Base-by-base conservation (phyloP, 2,888 invertebrate genomes). In the Amiota minor region DNA sequence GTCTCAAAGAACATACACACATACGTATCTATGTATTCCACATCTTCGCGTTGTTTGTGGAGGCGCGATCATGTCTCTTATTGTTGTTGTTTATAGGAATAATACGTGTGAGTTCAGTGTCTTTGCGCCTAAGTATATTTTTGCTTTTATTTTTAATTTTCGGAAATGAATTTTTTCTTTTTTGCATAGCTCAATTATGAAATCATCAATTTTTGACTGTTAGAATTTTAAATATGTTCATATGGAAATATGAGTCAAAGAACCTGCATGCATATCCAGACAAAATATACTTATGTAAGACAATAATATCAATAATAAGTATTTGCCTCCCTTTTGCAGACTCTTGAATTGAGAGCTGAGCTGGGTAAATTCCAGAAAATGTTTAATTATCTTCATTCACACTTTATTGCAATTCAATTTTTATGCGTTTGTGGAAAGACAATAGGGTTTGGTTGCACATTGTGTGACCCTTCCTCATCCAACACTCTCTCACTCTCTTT, bases 141-240 rank as follows among this genome's bases (percentile, higher is more conserved):
- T 59, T 59, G 16, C 16, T 59, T 59, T 16, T n/a, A 59, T 59
- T 59, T 59, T 35, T 59, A 18, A 16, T 59, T 49, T 11, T 35
- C 35, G 35, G 35, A 35, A 35, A 35, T 35, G 35, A 35, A 6
- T 53, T 49, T 50, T 67, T 49, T 49, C 23, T 53, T 14, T 53
- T 68, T 14, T 68, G 11, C 50, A 9, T 14, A 45, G 45, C 45
- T 16, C 67, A 68, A 53, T 68, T 68, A 68, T 68, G 67, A 68
- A 68, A 68, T 68, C 67, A 68, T 68, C 67, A 68, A 35, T 68
- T 68, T 65, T 16, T 68, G 23, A 46, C 53, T 14, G 50, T 68
- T 68, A 50, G 67, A 50, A 35, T 68, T 50, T 47, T 11, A 68
- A 68, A 53, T 23, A 14, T 35, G 62, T 23, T 1, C 62, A 10